Conservation (phyloP, 2,113 vertebrate species). For the Hyperoodon ampullatus region DNA sequence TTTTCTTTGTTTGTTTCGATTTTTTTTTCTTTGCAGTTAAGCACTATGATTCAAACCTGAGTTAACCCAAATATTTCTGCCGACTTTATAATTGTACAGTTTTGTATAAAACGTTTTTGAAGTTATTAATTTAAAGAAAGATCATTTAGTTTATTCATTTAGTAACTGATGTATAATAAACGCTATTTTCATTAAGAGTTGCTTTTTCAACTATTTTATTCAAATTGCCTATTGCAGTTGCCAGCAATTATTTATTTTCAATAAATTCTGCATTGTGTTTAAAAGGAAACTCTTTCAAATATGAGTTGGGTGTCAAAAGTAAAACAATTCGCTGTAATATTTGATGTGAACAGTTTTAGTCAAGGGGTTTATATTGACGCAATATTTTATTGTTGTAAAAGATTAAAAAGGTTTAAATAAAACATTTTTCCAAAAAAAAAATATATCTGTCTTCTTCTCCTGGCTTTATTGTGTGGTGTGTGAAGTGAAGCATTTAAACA, state of each 20-base stretch:
- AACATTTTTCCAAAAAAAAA: constrained; percentile 86
- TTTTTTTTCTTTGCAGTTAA: constrained; percentile 66
- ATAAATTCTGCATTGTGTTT: constrained; percentile 97
- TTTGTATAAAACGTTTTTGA: constrained; percentile 97
- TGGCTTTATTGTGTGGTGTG: constrained; percentile 70
- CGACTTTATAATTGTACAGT: constrained; percentile 97
- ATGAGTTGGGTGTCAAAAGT: constrained; percentile 90
- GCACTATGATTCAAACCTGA: constrained; percentile 79
- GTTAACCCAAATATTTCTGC: constrained; percentile 91
- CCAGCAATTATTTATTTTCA: constrained; percentile 99
- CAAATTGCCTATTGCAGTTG: constrained; percentile 95
- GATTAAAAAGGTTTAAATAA: constrained; percentile 86
- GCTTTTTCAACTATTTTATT: constrained; percentile 98
- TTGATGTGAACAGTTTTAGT: constrained; percentile 87
- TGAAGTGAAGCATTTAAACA: constrained; percentile 2
- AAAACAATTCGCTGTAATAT: constrained; percentile 89
- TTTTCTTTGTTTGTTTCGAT: neutral
- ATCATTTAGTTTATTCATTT: constrained; percentile 98
- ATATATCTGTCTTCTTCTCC: neutral
- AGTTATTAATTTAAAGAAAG: constrained; percentile 99
- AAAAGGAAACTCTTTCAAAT: constrained; percentile 86
- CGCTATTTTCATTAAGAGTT: constrained; percentile 98
- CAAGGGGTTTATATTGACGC: constrained; percentile 86
- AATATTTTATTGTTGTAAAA: constrained; percentile 90
- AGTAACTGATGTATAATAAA: constrained; percentile 98